Conservation (phyloP, 2,888 invertebrate species). For the Didymodactylos carnosus region DNA sequence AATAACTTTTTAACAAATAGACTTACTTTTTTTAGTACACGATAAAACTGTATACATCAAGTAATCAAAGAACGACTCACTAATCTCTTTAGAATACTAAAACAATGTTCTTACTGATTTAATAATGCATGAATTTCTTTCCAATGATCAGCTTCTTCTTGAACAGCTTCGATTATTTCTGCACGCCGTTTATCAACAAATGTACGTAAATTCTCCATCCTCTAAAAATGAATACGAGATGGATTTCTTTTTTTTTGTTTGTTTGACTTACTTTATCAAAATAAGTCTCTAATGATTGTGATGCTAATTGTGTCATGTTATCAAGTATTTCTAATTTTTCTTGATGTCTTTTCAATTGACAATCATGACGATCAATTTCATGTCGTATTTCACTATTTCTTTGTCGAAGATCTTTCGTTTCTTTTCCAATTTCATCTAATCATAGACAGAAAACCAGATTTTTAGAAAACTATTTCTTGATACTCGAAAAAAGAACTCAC, state of each 20-base stretch:
- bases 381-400: neutral
- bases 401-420: neutral
- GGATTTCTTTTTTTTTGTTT: neutral
- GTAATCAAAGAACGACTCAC: no score
- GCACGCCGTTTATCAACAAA: neutral
- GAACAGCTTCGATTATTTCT: neutral
- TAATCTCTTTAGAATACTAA: neutral
- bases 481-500: no score
- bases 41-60: no score
- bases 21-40: no score
- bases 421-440: neutral
- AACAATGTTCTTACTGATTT: neutral
- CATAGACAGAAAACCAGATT: no score
- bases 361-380: neutral
- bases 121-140: neutral
- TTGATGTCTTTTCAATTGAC: neutral
- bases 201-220: neutral
- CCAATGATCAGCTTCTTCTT: neutral
- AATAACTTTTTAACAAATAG: no score
- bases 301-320: neutral
- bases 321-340: neutral
- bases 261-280: neutral
- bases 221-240: neutral
- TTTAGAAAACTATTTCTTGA: no score
- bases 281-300: neutral